Base-by-base conservation (phyloP, 2,888 invertebrate genomes). In the Ceriagrion tenellum region DNA sequence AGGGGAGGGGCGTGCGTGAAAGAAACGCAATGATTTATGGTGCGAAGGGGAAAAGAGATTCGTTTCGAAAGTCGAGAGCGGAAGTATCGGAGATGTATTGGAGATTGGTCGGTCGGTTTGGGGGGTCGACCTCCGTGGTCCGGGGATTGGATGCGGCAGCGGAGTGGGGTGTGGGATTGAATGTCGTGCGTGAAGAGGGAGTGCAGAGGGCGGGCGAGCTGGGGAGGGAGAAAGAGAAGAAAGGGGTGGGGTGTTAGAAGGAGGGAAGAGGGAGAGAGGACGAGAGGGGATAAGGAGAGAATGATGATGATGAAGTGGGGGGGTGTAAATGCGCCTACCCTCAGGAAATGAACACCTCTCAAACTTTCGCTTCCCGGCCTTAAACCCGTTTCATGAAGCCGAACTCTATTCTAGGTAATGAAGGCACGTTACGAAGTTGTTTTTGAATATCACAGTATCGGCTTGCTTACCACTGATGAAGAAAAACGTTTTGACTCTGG, bases 1-100 rank as follows among this genome's bases (percentile, higher is more conserved):
- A 47, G 55, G 20, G 55, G 0, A 26, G 12, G 89, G 55, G 18
- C 8, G 55, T 2, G 55, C 26, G 89, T 47, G 89, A 55, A 89
- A 89, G 55, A n/a, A 89, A 12, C 23, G 89, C 47, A 93, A 93
- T 69, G 69, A 63, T 89, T 89, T 26, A 89, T 55, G 89, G n/a
- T 13, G 26, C 47, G 23, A 23, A 55, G 55, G n/a, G 55, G 55
- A 40, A n/a, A 40, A 26, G 40, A 69, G 47, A 47, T n/a, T 35
- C 47, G 47, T n/a, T 69, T 69, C 69, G 63, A 30, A 59, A 20
- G 40, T 88, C 69, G 81, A 55, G 55, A 55, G n/a, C 20, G 55
- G 89, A 89, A 89, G 89, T 47, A 89, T 47, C 47, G 55, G 55
- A 47, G 89, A 55, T 89, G 47, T 89, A 47, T 47, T 89, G 47